Conservation (phyloP, 2,797 vertebrate species). For the Ammospiza maritima region DNA sequence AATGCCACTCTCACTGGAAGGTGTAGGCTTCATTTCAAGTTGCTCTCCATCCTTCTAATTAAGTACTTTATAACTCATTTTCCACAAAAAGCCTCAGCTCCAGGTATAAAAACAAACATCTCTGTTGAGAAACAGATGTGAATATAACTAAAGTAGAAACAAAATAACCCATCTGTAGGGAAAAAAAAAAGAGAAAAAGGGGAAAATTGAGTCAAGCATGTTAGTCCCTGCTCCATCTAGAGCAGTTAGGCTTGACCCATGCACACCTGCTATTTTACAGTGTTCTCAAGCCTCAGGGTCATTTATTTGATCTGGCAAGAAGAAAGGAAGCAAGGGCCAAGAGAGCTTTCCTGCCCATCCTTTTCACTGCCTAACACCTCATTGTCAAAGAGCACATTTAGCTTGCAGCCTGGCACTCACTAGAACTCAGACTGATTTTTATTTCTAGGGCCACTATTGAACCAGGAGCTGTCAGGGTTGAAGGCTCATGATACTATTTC, state of each 20-base stretch:
- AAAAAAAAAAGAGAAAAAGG: neutral
- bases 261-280: neutral
- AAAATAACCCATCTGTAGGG: neutral
- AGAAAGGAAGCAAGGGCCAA: neutral
- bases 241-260: neutral
- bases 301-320: neutral
- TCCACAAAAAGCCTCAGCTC: neutral
- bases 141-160: neutral
- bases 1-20: neutral
- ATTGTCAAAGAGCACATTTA: neutral
- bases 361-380: neutral
- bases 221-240: neutral
- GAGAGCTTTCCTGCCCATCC: neutral
- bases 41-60: conserved; percentile 31
- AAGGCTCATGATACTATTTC: neutral
- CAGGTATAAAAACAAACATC: conserved; percentile 12
- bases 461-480: neutral
- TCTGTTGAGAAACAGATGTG: neutral
- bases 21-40: neutral
- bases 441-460: neutral
- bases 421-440: neutral
- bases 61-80: conserved; percentile 2
- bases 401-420: neutral
- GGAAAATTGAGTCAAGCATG: neutral
- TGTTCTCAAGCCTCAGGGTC: neutral